A percentile compares a stretch with the other conserved stretches of the same genome.
These are phyloP conservation scores for Drosophila pegasa DNA, from an alignment of 2,888 invertebrate genomes.

Conservation along the genomic window DNA sequence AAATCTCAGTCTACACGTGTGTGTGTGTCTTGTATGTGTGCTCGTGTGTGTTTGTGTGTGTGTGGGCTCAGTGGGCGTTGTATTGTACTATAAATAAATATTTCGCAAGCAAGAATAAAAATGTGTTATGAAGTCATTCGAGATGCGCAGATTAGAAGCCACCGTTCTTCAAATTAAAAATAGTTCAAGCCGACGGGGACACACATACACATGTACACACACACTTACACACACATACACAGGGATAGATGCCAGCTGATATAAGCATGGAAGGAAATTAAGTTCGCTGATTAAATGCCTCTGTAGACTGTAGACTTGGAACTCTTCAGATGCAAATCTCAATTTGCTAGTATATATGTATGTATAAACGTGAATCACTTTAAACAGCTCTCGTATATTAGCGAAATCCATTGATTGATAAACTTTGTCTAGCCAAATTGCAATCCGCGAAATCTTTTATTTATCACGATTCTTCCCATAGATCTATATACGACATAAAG, in stretches of 20 bases:
- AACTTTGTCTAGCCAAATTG: too few species aligned
- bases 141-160: slow-evolving; percentile 45
- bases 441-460: too few species aligned
- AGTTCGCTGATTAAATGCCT: background rate
- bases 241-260: slow-evolving; percentile 3
- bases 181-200: slow-evolving; percentile 19
- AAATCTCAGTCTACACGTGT: slow-evolving; percentile 19
- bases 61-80: slow-evolving; percentile 24
- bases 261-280: slow-evolving; percentile 1
- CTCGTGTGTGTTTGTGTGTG: slow-evolving; percentile 7
- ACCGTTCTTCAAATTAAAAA: slow-evolving; percentile 12
- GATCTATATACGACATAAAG: too few species aligned
- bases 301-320: background rate
- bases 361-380: too few species aligned
- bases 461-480: too few species aligned
- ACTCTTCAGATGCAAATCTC: background rate
- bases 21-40: background rate
- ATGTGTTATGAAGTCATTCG: slow-evolving; percentile 55
- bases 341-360: too few species aligned
- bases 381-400: too few species aligned
- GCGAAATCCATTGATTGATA: too few species aligned
- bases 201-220: slow-evolving; percentile 1
- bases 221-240: background rate
- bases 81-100: slow-evolving; percentile 72
- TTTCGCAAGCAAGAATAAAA: slow-evolving; percentile 47